Evolutionary conservation across 1,140 invertebrate genomes (phyloP), one percentile per base, ranked within the genome.

Genomic region (Aradophagus sp.): DNA sequence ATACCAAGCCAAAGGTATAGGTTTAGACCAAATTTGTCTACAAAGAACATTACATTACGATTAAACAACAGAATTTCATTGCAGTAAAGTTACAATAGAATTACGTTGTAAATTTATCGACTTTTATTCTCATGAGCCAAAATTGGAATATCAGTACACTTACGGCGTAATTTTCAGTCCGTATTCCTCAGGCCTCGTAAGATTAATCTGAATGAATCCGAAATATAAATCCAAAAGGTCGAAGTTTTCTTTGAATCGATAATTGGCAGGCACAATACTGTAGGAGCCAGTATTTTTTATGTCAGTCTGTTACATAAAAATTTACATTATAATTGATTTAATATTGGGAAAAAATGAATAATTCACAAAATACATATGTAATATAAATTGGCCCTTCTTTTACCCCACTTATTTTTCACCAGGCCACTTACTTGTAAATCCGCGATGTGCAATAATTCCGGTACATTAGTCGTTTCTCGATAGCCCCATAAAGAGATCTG

Each of bases 1-100:
- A 77, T 97, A 98, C 96, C 96, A 98, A 0, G 87, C 95, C 2
- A 98, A 80, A 0, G 96, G 96, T 70, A 97, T 93, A 0, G 95
- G 95, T 27, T 91, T 89, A 77, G 94, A 96, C 96, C 96, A 98
- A 36, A 74, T 63, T 44, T 39, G 38, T 3, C 63, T 74, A n/a
- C 0, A 52, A 31, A 32, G 55, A 8, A 20, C 6, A n/a, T n/a
- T n/a, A n/a, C n/a, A n/a, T n/a, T n/a, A n/a, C n/a, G n/a, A n/a
- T n/a, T 8, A 4, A 23, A 23, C 20, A 23, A 23, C 20, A 23
- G 4, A 23, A 23, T 23, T 5, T 23, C 20, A 23, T 23, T 23
- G 8, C 8, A 23, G 8, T 23, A 31, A 23, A 13, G 20, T 42
- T 41, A 27, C 5, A 15, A 7, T 31, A 27, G 10, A 23, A 14